Conservation (phyloP, 2,113 vertebrate genomes). For the Microcebus griseorufus region DNA sequence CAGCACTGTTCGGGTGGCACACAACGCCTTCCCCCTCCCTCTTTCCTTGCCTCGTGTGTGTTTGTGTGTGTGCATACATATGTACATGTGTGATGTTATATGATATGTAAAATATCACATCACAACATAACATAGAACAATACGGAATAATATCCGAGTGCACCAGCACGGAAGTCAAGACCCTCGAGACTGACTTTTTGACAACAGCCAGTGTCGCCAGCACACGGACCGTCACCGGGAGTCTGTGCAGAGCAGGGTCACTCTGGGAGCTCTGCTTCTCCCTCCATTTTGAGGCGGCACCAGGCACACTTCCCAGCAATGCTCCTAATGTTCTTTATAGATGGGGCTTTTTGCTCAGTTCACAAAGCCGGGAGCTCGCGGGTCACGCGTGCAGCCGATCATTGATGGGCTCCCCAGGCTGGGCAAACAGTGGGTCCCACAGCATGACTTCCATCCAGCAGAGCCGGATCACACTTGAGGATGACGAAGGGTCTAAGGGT, state of each 20-base stretch:
- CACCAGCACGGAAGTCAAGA: not conserved
- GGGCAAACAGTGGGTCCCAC: not conserved
- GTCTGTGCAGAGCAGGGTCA: not conserved
- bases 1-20: not conserved
- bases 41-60: too few species aligned
- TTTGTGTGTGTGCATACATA: too few species aligned
- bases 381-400: fast-evolving
- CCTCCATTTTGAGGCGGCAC: not conserved
- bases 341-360: not conserved
- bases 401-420: not conserved
- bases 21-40: fast-evolving
- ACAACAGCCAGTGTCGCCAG: not conserved
- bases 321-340: not conserved
- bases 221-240: not conserved
- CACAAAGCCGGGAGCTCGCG: not conserved
- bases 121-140: not conserved
- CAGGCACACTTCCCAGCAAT: not conserved
- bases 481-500: not conserved
- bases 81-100: not conserved
- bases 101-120: not conserved
- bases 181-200: not conserved
- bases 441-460: not conserved
- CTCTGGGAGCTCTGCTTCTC: not conserved
- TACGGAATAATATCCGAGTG: not conserved
- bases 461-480: not conserved